These are phyloP conservation scores for Chromis chromis DNA, from an alignment of 2,797 vertebrate species.

Conservation along the genomic window DNA sequence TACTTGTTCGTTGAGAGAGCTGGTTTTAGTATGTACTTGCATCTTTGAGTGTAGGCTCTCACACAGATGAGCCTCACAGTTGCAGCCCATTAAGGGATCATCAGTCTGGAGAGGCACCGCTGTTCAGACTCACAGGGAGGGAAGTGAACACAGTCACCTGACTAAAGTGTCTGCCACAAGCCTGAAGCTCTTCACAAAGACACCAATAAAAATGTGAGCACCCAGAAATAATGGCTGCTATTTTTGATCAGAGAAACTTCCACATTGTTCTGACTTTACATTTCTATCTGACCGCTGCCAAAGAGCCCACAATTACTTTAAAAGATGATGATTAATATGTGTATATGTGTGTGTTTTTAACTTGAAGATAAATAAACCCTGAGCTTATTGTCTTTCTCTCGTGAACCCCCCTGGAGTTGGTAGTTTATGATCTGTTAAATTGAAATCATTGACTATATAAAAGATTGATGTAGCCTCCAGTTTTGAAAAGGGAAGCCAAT, in stretches of 20 bases:
- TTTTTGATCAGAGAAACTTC: conserved; percentile 29
- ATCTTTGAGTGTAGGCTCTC: conserved; percentile 26
- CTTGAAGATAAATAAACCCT: too few species aligned
- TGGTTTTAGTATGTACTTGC: conserved; percentile 21
- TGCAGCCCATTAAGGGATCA: conserved; percentile 56
- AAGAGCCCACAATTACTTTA: conserved; percentile 21
- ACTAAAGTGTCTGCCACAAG: conserved; percentile 1
- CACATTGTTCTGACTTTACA: conserved; percentile 7
- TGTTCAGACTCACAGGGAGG: conserved; percentile 31
- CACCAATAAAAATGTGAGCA: conserved; percentile 21
- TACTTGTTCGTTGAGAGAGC: conserved; percentile 31
- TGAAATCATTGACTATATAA: too few species aligned
- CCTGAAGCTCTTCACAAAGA: conserved; percentile 27
- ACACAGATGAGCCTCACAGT: conserved; percentile 45
- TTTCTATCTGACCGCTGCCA: conserved; percentile 11
- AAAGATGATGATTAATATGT: conserved; percentile 22
- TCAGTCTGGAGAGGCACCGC: conserved; percentile 34
- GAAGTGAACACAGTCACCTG: conserved; percentile 40
- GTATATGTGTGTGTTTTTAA: too few species aligned
- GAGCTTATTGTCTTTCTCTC: not conserved
- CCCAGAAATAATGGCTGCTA: conserved; percentile 7
- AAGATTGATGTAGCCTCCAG: too few species aligned
- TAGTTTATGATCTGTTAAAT: not conserved
- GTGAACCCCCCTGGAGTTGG: too few species aligned
- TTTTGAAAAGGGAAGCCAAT: too few species aligned